Evolutionary conservation across 2,113 vertebrate species (phyloP).

Genomic region (Argyrosomus japonicus): DNA sequence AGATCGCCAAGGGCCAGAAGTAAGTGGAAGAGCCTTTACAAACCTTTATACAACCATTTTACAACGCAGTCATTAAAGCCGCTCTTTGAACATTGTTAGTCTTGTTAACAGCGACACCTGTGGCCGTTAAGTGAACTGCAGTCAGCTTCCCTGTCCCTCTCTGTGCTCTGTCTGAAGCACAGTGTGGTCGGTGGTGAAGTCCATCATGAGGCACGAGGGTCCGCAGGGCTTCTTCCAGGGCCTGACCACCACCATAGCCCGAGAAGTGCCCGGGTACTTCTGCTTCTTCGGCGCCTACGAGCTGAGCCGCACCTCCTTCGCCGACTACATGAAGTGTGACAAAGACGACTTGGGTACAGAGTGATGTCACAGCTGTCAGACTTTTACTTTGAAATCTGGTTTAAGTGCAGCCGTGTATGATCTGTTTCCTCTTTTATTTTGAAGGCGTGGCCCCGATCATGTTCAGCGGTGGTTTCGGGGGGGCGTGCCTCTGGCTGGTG

Average conservation of each 20-base stretch:
- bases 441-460: conserved; percentile 90
- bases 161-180: conserved; percentile 82
- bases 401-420: neutral
- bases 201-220: conserved; percentile 91
- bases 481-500: conserved; percentile 93
- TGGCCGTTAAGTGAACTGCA: too few relatives aligned
- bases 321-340: conserved; percentile 85
- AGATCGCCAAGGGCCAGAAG: conserved; percentile 89
- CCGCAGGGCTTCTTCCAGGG: conserved; percentile 93
- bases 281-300: conserved; percentile 98
- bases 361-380: neutral
- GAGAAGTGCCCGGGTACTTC: conserved; percentile 97
- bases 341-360: conserved; percentile 91
- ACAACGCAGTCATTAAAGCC: too few relatives aligned
- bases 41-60: too few relatives aligned
- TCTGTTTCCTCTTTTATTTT: neutral
- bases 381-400: too few relatives aligned
- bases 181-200: conserved; percentile 93
- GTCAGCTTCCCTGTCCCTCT: too few relatives aligned
- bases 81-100: too few relatives aligned
- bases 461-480: conserved; percentile 94
- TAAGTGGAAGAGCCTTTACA: conserved; percentile 74
- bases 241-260: conserved; percentile 91
- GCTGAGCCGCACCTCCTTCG: conserved; percentile 89
- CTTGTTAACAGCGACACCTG: too few relatives aligned